phyloP scores from a whole-genome alignment of 64 coral and sea anemone genomes.

The Platygyra sinensis region DNA sequence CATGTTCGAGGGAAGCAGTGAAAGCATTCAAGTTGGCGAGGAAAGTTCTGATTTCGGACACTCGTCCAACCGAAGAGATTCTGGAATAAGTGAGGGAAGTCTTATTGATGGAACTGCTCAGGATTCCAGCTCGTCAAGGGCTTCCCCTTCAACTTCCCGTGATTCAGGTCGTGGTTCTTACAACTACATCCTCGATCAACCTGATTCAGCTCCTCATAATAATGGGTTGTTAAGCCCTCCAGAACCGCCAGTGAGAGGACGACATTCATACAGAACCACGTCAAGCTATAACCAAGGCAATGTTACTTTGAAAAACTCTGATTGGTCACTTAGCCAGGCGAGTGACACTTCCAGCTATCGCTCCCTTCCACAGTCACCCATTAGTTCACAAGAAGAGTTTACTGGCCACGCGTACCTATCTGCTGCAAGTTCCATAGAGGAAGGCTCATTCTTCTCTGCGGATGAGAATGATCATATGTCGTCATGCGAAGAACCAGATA shows the following conservation, averaged over 20 bases:
- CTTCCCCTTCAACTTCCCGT: slow-evolving; percentile 55
- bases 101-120: slow-evolving; percentile 51
- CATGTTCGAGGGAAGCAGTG: slow-evolving; percentile 82
- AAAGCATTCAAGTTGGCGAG: slow-evolving; percentile 63
- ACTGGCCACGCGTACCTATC: slow-evolving; percentile 58
- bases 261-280: slow-evolving; percentile 1
- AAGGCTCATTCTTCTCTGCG: slow-evolving; percentile 72
- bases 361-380: slow-evolving; percentile 66
- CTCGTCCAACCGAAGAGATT: slow-evolving; percentile 72
- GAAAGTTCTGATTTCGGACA: slow-evolving; percentile 38
- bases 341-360: slow-evolving; percentile 42
- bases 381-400: slow-evolving; percentile 56
- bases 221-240: slow-evolving; percentile 70
- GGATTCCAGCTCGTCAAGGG: slow-evolving; percentile 61
- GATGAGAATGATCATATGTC: slow-evolving; percentile 73
- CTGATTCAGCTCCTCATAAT: slow-evolving; percentile 63
- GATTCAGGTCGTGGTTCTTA: slow-evolving; percentile 86
- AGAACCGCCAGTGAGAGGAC: slow-evolving; percentile 12
- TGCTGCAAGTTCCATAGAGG: slow-evolving; percentile 63
- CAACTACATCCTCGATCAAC: slow-evolving; percentile 74
- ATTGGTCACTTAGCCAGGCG: slow-evolving; percentile 45
- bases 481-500: slow-evolving; percentile 52
- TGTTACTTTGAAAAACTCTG: slow-evolving; percentile 34
- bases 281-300: slow-evolving; percentile 8
- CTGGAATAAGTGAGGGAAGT: slow-evolving; percentile 94